phyloP scores from a whole-genome alignment of 2,888 invertebrate species.

The Drosophila pegasa region DNA sequence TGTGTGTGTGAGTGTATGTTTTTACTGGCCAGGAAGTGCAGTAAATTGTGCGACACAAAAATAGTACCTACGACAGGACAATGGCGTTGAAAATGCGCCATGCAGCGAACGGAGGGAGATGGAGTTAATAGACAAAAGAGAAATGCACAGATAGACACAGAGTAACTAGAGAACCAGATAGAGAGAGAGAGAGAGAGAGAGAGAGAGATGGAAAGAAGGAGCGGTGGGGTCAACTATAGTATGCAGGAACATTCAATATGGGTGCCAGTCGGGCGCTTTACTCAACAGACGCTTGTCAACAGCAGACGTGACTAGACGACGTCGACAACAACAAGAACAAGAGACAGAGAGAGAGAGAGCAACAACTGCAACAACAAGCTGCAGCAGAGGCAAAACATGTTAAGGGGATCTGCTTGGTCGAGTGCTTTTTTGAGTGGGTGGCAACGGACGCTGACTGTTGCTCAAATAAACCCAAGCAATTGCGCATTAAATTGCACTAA shows the following conservation, averaged over 20 bases:
- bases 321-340: constrained; percentile 40
- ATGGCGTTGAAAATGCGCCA: constrained; percentile 77
- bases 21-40: constrained; percentile 70
- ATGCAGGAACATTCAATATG: constrained; percentile 68
- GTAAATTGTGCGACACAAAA: constrained; percentile 79
- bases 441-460: constrained; percentile 43
- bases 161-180: constrained; percentile 1
- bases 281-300: constrained; percentile 76
- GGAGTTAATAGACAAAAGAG: constrained; percentile 36
- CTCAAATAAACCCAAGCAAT: constrained; percentile 67
- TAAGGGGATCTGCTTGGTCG: constrained; percentile 20
- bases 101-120: constrained; percentile 51
- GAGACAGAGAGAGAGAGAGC: no score
- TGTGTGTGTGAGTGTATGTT: constrained; percentile 33
- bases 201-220: constrained; percentile 1
- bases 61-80: constrained; percentile 74
- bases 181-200: neutral
- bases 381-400: constrained; percentile 62
- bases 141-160: constrained; percentile 5
- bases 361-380: constrained; percentile 33
- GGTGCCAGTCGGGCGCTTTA: constrained; percentile 57
- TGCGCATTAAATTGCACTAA: constrained; percentile 71
- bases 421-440: constrained; percentile 14
- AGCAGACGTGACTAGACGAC: constrained; percentile 78
- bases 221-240: constrained; percentile 7